phyloP scores from a whole-genome alignment of 2,113 vertebrate genomes.

The Megaleporinus macrocephalus region DNA sequence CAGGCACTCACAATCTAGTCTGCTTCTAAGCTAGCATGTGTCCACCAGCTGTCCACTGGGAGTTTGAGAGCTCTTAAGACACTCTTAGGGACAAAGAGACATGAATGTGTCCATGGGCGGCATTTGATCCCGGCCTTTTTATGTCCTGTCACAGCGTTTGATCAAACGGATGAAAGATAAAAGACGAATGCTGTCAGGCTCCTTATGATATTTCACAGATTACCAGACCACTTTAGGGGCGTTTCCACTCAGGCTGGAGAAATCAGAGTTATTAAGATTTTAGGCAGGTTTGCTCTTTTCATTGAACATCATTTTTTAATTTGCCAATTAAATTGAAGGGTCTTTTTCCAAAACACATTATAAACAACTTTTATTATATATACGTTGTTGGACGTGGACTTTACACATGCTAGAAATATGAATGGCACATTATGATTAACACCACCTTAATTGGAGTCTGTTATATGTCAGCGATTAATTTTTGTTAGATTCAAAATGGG shows the following conservation, averaged over 20 bases:
- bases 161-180: constrained; percentile 18
- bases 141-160: background rate
- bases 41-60: background rate
- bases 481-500: too few species aligned
- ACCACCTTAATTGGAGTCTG: too few species aligned
- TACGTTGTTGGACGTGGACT: too few species aligned
- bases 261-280: background rate
- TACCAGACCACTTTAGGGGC: background rate
- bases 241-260: background rate
- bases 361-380: too few species aligned
- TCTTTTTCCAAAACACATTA: too few species aligned
- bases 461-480: too few species aligned
- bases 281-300: background rate
- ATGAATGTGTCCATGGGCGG: too few species aligned
- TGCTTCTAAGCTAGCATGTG: background rate
- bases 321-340: too few species aligned
- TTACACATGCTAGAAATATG: too few species aligned
- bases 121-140: background rate
- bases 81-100: background rate
- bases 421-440: too few species aligned
- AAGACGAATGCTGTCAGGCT: background rate
- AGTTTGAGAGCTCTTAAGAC: background rate
- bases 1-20: constrained; percentile 6
- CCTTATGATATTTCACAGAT: background rate
- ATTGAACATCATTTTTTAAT: background rate